phyloP scores from a whole-genome alignment of 2,113 vertebrate species.

The Clarias batrachus region DNA sequence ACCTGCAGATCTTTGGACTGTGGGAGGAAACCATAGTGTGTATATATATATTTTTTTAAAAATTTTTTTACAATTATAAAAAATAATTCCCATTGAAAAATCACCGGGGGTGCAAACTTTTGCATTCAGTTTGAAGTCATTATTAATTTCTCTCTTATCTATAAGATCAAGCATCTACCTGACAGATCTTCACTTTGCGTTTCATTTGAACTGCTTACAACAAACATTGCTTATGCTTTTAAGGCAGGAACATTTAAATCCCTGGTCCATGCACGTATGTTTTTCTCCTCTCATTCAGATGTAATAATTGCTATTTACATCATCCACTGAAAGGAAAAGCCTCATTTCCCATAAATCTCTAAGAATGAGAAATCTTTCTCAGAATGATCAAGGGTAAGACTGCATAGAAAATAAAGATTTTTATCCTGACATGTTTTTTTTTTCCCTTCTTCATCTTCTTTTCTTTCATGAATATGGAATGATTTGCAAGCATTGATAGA shows the following conservation, averaged over 20 bases:
- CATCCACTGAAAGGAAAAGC: neutral
- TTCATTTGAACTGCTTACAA: too few species aligned
- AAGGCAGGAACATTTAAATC: neutral
- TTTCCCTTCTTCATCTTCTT: neutral
- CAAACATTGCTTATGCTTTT: neutral
- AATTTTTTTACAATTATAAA: too few species aligned
- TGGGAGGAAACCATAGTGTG: too few species aligned
- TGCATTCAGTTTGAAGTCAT: too few species aligned
- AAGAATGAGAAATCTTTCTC: neutral
- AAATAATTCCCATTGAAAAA: too few species aligned
- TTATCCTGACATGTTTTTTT: neutral
- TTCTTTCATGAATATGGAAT: neutral
- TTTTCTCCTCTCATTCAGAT: neutral
- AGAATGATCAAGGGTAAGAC: neutral
- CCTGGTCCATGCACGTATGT: neutral
- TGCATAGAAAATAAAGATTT: neutral
- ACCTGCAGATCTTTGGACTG: too few species aligned
- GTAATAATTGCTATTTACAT: neutral
- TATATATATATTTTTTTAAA: too few species aligned
- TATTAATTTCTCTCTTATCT: too few species aligned
- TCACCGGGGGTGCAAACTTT: too few species aligned
- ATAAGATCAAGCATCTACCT: too few species aligned
- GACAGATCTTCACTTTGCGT: too few species aligned
- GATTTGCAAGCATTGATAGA: neutral
- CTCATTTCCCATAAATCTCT: neutral